Evolutionary conservation across 53 echinoderm and acorn worm genomes (phyloP).

Genomic region (Zoroaster sp.): DNA sequence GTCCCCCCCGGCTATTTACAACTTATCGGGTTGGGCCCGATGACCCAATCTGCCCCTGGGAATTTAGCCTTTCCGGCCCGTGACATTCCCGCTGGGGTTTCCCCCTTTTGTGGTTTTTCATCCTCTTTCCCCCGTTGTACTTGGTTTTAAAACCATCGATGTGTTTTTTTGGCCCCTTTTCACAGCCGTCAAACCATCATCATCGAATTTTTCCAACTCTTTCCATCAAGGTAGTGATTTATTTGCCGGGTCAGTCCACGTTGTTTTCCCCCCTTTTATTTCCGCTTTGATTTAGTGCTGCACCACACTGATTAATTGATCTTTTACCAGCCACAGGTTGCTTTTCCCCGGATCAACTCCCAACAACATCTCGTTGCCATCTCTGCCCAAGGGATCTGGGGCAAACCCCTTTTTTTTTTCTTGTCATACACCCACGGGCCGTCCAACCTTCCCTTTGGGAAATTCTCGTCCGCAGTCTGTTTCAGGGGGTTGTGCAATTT

Average conservation of each 20-base stretch:
- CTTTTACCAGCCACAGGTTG: background rate
- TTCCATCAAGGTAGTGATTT: background rate
- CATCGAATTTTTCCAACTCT: background rate
- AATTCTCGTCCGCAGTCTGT: background rate
- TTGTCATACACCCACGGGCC: no score
- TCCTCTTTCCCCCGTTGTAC: background rate
- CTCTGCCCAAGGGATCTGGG: background rate
- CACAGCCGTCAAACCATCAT: background rate
- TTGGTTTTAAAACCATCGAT: background rate
- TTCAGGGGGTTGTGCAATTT: background rate
- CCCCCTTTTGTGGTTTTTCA: background rate
- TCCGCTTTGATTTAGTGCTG: background rate
- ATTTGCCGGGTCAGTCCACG: background rate
- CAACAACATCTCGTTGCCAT: background rate
- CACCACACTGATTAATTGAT: background rate
- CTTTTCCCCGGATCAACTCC: background rate
- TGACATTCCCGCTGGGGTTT: background rate
- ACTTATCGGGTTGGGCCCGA: background rate
- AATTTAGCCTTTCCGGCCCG: background rate
- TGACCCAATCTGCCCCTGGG: background rate
- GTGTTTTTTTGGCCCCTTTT: background rate
- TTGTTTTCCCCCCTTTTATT: background rate
- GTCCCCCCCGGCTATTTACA: background rate
- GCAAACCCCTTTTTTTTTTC: background rate
- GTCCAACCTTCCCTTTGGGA: background rate